Base-by-base conservation (phyloP, 1,140 invertebrate species). In the Drosophila nigromelanica region DNA sequence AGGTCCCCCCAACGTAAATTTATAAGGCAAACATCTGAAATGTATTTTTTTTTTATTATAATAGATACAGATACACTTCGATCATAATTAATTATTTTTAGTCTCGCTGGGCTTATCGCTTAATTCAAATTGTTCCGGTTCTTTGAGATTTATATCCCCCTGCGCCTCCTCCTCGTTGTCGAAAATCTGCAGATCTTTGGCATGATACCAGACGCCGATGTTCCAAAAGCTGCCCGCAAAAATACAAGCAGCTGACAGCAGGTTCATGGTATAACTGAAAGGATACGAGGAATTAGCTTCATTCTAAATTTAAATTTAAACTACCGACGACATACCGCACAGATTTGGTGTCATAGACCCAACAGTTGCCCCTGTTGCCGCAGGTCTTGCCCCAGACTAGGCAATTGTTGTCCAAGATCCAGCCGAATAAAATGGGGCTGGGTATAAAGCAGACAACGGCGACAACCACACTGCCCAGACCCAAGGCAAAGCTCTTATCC, bases 381-480 rank as follows among this genome's bases (percentile, higher is more conserved):
- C 95, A 96, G 5, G 95, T 96, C 87, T 95, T 95, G 8, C 95
- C 95, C 95, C 95, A 96, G 27, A 96, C 94, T n/a, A 95, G 73
- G 77, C 95, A 96, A 4, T 94, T 94, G 47, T 91, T 92, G 95
- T 95, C 95, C 76, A 96, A 93, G 42, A 96, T 94, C 76, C 93
- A 94, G 61, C 95, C 95, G 79, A 95, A 96, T n/a, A 96, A 91
- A 61, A 96, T 95, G n/a, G 95, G 95, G 45, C 94, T 94, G 0
- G 95, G 95, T 74, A 96, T 95, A 63, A 95, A 95, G 10, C 94
- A 93, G 15, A 95, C 94, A 4, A 96, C 79, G 42, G 94, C 95
- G 83, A 94, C 93, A 6, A 95, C 92, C 68, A 93, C 94, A 37
- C 95, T 82, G 35, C 93, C 93, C 67, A 95, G 93, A 4, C 94